Conservation (phyloP, 2,797 vertebrate genomes). For the Iguana delicatissima region DNA sequence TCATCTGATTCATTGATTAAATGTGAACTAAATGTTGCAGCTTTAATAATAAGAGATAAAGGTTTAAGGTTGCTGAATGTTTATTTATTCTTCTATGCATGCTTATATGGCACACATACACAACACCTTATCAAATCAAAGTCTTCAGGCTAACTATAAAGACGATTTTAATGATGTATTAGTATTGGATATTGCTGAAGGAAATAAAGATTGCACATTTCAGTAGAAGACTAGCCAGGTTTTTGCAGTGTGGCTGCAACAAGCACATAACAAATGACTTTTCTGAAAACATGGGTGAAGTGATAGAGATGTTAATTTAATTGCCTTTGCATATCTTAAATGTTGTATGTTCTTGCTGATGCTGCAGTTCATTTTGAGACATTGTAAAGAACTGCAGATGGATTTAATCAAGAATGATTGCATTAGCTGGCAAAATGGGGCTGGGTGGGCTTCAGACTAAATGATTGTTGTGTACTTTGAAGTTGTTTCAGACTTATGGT, state of each 20-base stretch:
- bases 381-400: slow-evolving; percentile 37
- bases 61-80: too few species aligned
- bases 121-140: neutral
- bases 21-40: too few species aligned
- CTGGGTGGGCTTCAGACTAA: slow-evolving; percentile 21
- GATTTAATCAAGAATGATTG: slow-evolving; percentile 40
- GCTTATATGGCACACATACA: neutral
- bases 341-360: slow-evolving; percentile 40
- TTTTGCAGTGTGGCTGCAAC: slow-evolving; percentile 41
- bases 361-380: slow-evolving; percentile 46
- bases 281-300: slow-evolving; percentile 33
- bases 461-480: too few species aligned
- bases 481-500: too few species aligned
- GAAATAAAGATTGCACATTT: slow-evolving; percentile 31
- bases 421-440: slow-evolving; percentile 29
- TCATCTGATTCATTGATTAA: too few species aligned
- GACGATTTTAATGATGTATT: neutral
- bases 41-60: too few species aligned
- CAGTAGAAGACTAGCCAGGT: slow-evolving; percentile 2
- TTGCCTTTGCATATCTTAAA: slow-evolving; percentile 48
- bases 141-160: slow-evolving; percentile 32
- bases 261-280: slow-evolving; percentile 45
- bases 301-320: slow-evolving; percentile 53
- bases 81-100: neutral
- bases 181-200: neutral